Conservation (phyloP, 2,113 vertebrate species). For the Cervus canadensis region DNA sequence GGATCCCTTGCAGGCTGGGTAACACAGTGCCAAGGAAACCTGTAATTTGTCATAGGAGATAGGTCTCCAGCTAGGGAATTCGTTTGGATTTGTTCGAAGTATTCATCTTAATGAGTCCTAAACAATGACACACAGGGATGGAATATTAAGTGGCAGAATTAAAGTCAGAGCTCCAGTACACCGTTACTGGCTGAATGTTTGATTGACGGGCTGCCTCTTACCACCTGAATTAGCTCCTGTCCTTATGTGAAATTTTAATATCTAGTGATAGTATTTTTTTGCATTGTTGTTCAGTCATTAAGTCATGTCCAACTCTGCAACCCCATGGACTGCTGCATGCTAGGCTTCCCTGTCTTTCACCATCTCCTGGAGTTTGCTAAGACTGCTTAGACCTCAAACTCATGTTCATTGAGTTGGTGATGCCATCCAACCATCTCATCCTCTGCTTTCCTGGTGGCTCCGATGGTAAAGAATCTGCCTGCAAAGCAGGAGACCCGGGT, state of each 20-base stretch:
- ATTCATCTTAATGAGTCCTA: constrained; percentile 48
- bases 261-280: background rate
- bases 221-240: background rate
- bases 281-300: background rate
- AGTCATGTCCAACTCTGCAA: background rate
- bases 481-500: background rate
- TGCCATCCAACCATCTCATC: background rate
- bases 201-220: background rate
- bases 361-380: background rate
- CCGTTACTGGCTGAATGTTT: background rate
- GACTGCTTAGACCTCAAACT: background rate
- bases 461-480: background rate
- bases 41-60: constrained; percentile 26
- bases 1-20: background rate
- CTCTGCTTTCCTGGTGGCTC: background rate
- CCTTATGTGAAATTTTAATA: background rate
- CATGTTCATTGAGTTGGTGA: background rate
- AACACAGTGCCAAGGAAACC: constrained; percentile 22
- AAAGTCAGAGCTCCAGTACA: background rate
- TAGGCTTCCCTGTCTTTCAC: background rate
- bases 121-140: constrained; percentile 45
- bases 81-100: constrained; percentile 48
- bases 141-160: constrained; percentile 47
- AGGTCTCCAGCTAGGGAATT: constrained; percentile 35
- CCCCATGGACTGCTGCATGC: background rate